phyloP scores from a whole-genome alignment of 2,113 vertebrate species.

The Oreotrochilus melanogaster region DNA sequence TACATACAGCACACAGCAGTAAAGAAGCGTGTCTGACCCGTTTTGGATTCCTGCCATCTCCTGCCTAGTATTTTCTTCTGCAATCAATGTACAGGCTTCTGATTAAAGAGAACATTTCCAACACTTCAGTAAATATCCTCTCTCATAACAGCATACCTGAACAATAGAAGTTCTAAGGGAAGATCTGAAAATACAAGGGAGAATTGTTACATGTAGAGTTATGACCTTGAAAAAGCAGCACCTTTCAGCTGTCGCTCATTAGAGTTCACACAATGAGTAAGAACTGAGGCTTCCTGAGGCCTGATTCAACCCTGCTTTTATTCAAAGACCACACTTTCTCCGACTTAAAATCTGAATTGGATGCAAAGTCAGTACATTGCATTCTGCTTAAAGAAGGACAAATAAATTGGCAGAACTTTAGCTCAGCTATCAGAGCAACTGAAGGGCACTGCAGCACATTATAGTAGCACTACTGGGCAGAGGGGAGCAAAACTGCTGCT shows the following conservation, averaged over 20 bases:
- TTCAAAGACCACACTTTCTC: not conserved
- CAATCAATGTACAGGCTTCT: not conserved
- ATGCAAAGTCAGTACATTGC: not conserved
- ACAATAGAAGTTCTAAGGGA: slow-evolving; percentile 4
- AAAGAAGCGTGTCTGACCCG: not conserved
- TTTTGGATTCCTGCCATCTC: not conserved
- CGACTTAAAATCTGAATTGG: slow-evolving; percentile 29
- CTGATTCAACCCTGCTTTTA: not conserved
- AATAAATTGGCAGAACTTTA: slow-evolving; percentile 43
- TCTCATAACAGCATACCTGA: slow-evolving; percentile 18
- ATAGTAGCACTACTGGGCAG: not conserved
- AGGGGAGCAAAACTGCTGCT: not conserved
- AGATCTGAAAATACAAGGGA: not conserved
- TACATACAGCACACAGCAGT: not conserved
- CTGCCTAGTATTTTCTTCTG: not conserved
- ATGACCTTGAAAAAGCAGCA: slow-evolving; percentile 28
- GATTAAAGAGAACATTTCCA: slow-evolving; percentile 32
- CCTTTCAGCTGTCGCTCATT: not conserved
- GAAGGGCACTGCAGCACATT: slow-evolving; percentile 16
- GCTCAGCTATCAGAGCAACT: not conserved
- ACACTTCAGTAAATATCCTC: slow-evolving; percentile 22
- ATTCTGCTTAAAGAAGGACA: slow-evolving; percentile 12
- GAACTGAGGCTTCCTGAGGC: not conserved
- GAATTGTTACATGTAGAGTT: not conserved
- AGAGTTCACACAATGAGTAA: slow-evolving; percentile 8